Evolutionary conservation across 2,113 vertebrate genomes (phyloP), one percentile per base, ranked within the genome.

Genomic region (Recurvirostra avosetta): DNA sequence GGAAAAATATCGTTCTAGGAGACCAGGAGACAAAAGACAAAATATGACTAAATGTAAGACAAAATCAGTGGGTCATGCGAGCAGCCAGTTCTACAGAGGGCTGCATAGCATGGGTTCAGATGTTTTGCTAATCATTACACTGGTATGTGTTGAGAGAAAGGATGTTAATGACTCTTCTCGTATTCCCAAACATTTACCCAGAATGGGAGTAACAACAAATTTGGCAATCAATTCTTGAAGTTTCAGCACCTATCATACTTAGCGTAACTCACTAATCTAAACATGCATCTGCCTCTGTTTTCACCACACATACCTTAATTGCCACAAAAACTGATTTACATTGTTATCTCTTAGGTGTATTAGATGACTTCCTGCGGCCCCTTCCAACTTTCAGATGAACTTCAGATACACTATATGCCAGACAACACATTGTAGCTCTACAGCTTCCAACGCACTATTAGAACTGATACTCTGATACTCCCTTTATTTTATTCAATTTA

Each of bases 321-420:
- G 63, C 91, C 93, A 67, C 80, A 92, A 90, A 79, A 59, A 9
- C 23, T 94, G 83, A 95, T 96, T 79, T 96, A 70, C 87, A 76
- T 34, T 40, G 45, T 80, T 95, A 95, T 94, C 89, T 73, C 58
- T 32, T 22, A 30, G 66, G 53, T 87, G 58, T 56, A 40, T 49
- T 90, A 32, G 15, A 87, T 40, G 52, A n/a, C 62, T 96, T 95
- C 84, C 94, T 72, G 70, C 0, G 0, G 80, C 85, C 84, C 81
- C 81, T 97, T 95, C 86, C 91, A 87, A 23, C 74, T 91, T 87
- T 55, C 50, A 91, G 87, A 91, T 87, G 66, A 94, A 90, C 80
- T 91, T 73, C 23, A 76, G 89, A 92, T 86, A 6, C 78, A 73
- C 84, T 77, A 5, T 45, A 55, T 83, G 38, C 29, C 58, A 95